Evolutionary conservation across 2,888 invertebrate genomes (phyloP), one percentile per base, ranked within the genome.

Genomic region (Apocheima hispidaria): DNA sequence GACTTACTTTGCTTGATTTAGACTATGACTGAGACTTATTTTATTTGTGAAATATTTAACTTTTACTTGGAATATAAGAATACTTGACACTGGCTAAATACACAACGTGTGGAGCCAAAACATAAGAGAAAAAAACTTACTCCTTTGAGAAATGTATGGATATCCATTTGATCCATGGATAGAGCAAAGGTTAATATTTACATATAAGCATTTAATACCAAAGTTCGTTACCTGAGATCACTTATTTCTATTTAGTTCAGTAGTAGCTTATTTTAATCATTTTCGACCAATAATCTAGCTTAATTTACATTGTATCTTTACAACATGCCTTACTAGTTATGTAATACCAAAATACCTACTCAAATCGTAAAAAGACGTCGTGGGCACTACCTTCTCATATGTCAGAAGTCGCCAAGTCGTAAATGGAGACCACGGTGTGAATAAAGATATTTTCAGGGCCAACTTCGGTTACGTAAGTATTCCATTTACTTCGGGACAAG

Each of bases 391-490:
- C 2, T 21, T 33, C 21, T 43, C 9, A 53, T 28, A 14, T 28
- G 44, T 36, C 6, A 36, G 33, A 28, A 57, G 44, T 46, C 43
- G 2, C 44, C 33, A 38, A 10, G 4, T 33, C 21, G 44, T 46
- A 41, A 46, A 44, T 41, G 38, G 40, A 38, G 33, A n/a, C 10
- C 30, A 44, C 23, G 43, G 40, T 28, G 35, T 21, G 38, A 51
- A 51, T 38, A 35, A 36, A 43, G 35, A 21, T 51, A 51, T 51
- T 28, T 40, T 51, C 26, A n/a, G 38, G 23, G 35, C 1, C 26
- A n/a, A 51, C 40, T 53, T 41, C 36, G 23, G 57, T 50, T 57
- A 50, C 43, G n/a, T n/a, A n/a, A n/a, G 23, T 35, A 23, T 57
- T 36, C 20, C 48, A 48, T 33, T 53, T 33, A 41, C 56, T 55